Conservation (phyloP, 2,797 vertebrate species). For the Ceryle rudis region DNA sequence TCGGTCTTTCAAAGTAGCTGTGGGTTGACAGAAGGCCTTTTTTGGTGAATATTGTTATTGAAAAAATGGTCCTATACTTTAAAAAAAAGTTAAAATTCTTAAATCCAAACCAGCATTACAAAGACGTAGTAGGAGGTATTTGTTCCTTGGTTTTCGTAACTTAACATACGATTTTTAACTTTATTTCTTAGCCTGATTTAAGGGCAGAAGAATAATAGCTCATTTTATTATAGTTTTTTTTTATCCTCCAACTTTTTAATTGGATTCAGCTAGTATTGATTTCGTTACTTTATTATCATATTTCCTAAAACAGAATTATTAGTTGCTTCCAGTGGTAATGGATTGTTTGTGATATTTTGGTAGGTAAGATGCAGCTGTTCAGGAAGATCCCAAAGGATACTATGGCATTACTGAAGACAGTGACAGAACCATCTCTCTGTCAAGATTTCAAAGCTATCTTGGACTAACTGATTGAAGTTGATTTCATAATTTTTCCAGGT, state of each 20-base stretch:
- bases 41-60: not conserved
- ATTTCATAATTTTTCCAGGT: not conserved
- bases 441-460: conserved; percentile 76
- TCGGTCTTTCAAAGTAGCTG: not conserved
- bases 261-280: not conserved
- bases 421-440: conserved; percentile 37
- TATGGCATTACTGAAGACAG: conserved; percentile 43
- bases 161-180: not conserved
- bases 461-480: conserved; percentile 50
- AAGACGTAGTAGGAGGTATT: not conserved
- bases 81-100: not conserved
- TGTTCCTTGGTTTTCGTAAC: not conserved
- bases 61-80: not conserved
- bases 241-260: not conserved
- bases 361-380: conserved; percentile 64
- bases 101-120: not conserved
- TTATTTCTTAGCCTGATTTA: not conserved
- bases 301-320: not conserved
- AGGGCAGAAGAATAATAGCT: not conserved
- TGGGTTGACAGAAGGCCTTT: not conserved
- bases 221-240: not conserved
- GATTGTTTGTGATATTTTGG: not conserved
- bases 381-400: conserved; percentile 56
- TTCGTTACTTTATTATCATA: not conserved
- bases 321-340: not conserved